Percentiles rank a stretch among this genome's conserved stretches.
These are phyloP conservation scores for Sebastes melanostomus DNA, from an alignment of 2,797 vertebrate species.

Conservation along the genomic window DNA sequence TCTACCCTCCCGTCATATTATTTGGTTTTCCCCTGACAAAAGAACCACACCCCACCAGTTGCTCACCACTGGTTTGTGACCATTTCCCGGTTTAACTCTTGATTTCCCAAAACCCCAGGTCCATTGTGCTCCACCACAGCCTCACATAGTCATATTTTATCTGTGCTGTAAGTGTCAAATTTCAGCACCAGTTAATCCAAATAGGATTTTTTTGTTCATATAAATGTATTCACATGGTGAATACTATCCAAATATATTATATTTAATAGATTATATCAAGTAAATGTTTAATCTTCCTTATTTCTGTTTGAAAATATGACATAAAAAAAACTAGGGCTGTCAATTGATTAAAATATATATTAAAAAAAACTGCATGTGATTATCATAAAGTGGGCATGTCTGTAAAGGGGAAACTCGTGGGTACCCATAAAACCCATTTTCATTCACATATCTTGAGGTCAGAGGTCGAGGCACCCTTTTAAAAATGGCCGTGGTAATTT, in stretches of 20 bases:
- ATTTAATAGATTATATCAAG: neutral
- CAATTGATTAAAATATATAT: too few relatives aligned
- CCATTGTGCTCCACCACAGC: neutral
- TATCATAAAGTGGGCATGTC: too few relatives aligned
- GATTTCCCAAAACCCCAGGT: neutral
- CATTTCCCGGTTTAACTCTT: constrained; percentile 41
- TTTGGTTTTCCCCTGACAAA: constrained; percentile 36
- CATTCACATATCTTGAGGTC: too few relatives aligned
- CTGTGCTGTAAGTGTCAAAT: neutral
- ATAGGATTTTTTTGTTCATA: neutral
- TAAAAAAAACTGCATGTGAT: too few relatives aligned
- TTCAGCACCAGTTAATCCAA: neutral
- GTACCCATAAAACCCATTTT: too few relatives aligned
- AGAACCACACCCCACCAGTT: constrained; percentile 64
- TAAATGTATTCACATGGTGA: neutral
- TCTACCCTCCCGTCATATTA: neutral
- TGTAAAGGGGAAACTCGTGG: too few relatives aligned
- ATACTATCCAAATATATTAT: neutral
- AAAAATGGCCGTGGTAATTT: fast-evolving
- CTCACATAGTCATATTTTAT: neutral
- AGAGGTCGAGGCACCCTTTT: too few relatives aligned
- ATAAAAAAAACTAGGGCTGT: too few relatives aligned
- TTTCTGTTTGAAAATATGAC: neutral
- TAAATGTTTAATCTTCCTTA: neutral
- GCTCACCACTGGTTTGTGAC: constrained; percentile 34